A percentile compares a stretch with the other conserved stretches of the same genome.
Evolutionary conservation across 2,113 vertebrate genomes (phyloP).

Genomic region (Chauna torquata): DNA sequence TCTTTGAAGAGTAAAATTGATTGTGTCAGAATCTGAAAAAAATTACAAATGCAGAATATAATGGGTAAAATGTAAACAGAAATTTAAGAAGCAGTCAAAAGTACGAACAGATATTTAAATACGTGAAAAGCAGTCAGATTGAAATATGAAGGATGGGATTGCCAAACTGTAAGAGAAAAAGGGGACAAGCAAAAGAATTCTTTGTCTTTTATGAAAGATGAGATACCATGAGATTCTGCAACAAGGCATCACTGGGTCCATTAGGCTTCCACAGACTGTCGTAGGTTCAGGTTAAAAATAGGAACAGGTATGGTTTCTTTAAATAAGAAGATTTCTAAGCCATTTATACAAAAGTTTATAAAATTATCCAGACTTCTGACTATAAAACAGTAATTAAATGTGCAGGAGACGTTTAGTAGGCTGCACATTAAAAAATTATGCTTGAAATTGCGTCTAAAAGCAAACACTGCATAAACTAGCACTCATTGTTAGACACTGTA

Average conservation of each 20-base stretch:
- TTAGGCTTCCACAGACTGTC: not conserved
- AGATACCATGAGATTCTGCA: not conserved
- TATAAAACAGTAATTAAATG: not conserved
- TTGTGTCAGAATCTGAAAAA: not conserved
- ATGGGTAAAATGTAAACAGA: not conserved
- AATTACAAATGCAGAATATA: not conserved
- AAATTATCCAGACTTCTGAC: not conserved
- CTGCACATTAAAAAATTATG: not conserved
- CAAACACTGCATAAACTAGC: not conserved
- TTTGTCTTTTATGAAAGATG: not conserved
- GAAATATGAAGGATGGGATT: not conserved
- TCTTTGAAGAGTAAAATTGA: not conserved
- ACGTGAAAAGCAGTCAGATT: rapidly evolving
- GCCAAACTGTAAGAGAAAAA: not conserved
- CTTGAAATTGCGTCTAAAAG: not conserved
- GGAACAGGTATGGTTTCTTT: not conserved
- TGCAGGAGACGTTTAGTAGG: not conserved
- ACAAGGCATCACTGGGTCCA: not conserved
- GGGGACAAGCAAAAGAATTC: not conserved
- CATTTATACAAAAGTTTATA: not conserved
- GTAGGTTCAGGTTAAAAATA: not conserved
- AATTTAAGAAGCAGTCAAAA: not conserved
- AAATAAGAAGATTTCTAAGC: not conserved
- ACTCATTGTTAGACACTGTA: rapidly evolving
- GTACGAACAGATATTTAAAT: not conserved